Evolutionary conservation across 2,888 invertebrate species (phyloP), one percentile per base, ranked within the genome.

Genomic region (Aphelenchoides bicaudatus): DNA sequence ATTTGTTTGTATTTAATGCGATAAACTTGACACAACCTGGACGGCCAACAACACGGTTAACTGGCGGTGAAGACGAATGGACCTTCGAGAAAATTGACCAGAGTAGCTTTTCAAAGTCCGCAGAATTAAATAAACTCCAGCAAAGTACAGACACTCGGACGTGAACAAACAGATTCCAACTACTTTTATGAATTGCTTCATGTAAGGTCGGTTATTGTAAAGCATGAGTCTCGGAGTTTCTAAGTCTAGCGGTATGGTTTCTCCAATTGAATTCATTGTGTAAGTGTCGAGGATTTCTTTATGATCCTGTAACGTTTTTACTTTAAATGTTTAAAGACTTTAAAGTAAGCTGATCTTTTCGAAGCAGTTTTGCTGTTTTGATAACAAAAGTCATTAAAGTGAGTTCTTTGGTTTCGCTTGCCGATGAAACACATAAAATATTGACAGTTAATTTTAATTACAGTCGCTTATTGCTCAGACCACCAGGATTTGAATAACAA

Each of bases 161-260:
- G 25, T 25, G 43, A 43, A 25, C 43, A 43, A 8, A 10, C 6
- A 10, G 43, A 43, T 6, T 6, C 16, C 43, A 8, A 25, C 8
- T 19, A 43, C 10, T 19, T 25, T 19, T n/a, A 43, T 19, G 23
- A 43, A 43, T 8, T n/a, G 10, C 23, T 43, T 19, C 6, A 25
- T 43, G 10, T 19, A 10, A 10, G 43, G 43, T 43, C 23, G 16
- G 43, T 10, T 43, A 25, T 43, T 43, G 8, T 25, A 25, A 6
- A 43, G 43, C 10, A 43, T 6, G 10, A 21, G 43, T 8, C 43
- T 19, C 43, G 43, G 43, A 10, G 25, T 8, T 10, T 8, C 25
- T 25, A 43, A 43, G 43, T 43, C 43, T 8, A 43, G 10, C 16
- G 43, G 16, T 21, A n/a, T n/a, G 43, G n/a, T n/a, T n/a, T n/a